phyloP scores from a whole-genome alignment of 2,113 vertebrate genomes.

The Bufo bufo region DNA sequence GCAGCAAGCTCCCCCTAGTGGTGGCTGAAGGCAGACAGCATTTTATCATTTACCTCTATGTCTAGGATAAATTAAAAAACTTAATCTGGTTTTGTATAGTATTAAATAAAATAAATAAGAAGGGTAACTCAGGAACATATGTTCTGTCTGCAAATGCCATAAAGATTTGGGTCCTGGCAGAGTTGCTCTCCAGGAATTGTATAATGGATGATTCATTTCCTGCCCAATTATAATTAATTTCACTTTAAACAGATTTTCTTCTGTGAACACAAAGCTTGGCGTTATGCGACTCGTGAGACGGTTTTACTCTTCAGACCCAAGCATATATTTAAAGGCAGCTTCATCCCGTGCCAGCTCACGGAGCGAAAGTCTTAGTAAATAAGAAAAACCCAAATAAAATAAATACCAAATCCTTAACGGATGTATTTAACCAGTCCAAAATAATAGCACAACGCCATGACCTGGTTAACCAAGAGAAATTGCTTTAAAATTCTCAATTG shows the following conservation, averaged over 20 bases:
- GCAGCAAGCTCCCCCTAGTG: too few species aligned
- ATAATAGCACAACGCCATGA: neutral
- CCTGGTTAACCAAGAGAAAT: constrained; percentile 17
- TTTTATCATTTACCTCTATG: too few species aligned
- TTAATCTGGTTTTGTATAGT: too few species aligned
- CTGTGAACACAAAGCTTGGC: neutral
- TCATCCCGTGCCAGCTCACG: constrained; percentile 1
- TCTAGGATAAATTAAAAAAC: too few species aligned
- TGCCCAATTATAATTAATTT: constrained; percentile 7
- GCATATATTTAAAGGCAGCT: constrained; percentile 6
- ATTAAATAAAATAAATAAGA: too few species aligned
- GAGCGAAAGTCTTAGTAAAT: neutral
- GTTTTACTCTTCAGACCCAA: neutral
- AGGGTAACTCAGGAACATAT: too few species aligned
- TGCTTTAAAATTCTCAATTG: neutral
- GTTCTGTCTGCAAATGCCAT: neutral
- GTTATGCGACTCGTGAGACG: neutral
- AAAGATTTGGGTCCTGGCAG: neutral
- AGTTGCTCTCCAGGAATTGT: neutral
- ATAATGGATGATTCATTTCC: neutral
- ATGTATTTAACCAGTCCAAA: constrained; percentile 21
- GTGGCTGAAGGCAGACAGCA: too few species aligned
- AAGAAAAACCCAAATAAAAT: constrained; percentile 33
- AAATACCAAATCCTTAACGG: constrained; percentile 2
- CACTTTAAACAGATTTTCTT: neutral